Conservation (phyloP, 2,113 vertebrate species). For the Typhlomys cinereus region DNA sequence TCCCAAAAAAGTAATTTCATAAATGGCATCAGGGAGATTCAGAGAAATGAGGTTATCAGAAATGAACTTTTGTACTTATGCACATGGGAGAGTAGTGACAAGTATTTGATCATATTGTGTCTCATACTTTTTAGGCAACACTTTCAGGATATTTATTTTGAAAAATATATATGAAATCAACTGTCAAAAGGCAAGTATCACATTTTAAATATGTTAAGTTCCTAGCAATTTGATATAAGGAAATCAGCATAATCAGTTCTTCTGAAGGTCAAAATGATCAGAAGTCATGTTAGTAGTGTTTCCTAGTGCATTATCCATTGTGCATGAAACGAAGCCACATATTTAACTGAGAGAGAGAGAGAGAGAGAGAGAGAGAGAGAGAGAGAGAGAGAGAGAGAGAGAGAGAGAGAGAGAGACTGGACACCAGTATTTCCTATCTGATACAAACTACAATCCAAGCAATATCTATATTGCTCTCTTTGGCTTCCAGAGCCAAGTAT, state of each 20-base stretch:
- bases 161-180: slow-evolving; percentile 2
- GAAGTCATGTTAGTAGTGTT: not conserved
- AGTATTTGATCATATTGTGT: not conserved
- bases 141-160: not conserved
- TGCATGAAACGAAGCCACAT: not conserved
- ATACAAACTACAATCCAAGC: not conserved
- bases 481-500: not conserved
- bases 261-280: slow-evolving; percentile 29
- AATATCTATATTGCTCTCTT: not conserved
- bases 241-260: not conserved
- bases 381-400: slow-evolving; percentile 3
- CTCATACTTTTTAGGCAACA: not conserved
- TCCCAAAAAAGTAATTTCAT: not conserved
- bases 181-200: not conserved
- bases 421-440: not conserved
- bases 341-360: not conserved
- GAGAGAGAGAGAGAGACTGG: not conserved
- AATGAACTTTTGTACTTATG: not conserved
- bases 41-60: not conserved
- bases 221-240: not conserved
- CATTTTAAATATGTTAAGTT: slow-evolving; percentile 3
- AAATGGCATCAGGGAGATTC: not conserved
- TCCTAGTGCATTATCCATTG: not conserved
- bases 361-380: not conserved
- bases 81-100: not conserved